Evolutionary conservation across 2,113 vertebrate genomes (phyloP), one percentile per base, ranked within the genome.

Genomic region (Anhinga anhinga): DNA sequence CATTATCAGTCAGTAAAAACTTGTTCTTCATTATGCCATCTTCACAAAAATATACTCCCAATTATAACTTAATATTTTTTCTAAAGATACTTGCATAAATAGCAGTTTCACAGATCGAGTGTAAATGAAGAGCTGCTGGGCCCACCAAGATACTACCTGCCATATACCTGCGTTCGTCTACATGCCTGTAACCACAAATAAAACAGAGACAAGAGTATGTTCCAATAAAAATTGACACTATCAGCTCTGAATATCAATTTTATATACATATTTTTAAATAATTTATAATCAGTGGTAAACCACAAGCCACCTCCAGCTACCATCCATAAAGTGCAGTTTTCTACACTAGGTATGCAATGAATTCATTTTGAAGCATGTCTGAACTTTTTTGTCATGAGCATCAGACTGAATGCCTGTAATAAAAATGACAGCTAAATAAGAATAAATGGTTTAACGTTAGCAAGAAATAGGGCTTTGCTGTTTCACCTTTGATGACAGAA

Each of bases 341-440:
- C 94, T 74, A 77, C 89, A 77, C 89, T 66, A 87, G 93, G 83
- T 95, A 93, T 94, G 94, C 42, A 58, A 83, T 7, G 1, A 93
- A 95, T 86, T 96, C 90, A 88, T 97, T 97, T 82, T 95, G 93
- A 97, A 97, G 95, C 96, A 83, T 78, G 92, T 93, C 94, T 96
- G 91, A 98, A 96, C 93, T 94, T 97, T 96, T 96, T 93, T 96
- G 88, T 97, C 97, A 95, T 74, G 94, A 97, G 82, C 67, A 97
- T 97, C 94, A 95, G 85, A 66, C 89, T 97, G 95, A 97, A 97
- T 96, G 90, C 53, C 94, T 97, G 95, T 97, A 98, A 98, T 98
- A 98, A 98, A 98, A 98, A 56, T 98, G 97, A 98, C 96, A 98
- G 83, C 58, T 90, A 97, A 98, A 98, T 98, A 93, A 98, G 97